A percentile compares a stretch with the other conserved stretches of the same genome.
These are phyloP conservation scores for Champsocephalus esox DNA, from an alignment of 2,797 vertebrate species.

Conservation along the genomic window DNA sequence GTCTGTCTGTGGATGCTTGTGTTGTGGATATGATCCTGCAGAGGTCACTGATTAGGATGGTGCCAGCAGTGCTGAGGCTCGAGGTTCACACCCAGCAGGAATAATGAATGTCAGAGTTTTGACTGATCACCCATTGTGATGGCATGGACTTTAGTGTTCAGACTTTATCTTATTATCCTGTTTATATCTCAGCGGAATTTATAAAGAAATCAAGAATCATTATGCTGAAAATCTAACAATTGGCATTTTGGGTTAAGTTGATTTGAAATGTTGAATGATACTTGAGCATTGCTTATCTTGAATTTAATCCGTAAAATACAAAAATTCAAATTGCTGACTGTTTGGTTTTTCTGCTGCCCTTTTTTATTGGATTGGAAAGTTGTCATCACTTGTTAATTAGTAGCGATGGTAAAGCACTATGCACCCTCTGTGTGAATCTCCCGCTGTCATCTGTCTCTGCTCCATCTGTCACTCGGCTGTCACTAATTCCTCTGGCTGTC, in stretches of 20 bases:
- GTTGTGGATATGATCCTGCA: slow-evolving; percentile 19
- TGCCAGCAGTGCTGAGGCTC: slow-evolving; percentile 9
- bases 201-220: not conserved
- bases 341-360: not conserved
- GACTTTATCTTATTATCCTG: not conserved
- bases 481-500: slow-evolving; percentile 30
- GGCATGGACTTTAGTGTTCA: not conserved
- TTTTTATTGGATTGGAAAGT: not conserved
- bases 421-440: slow-evolving; percentile 9
- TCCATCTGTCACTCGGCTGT: slow-evolving; percentile 54
- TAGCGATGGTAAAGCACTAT: not conserved
- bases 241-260: not conserved
- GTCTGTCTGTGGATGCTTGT: slow-evolving; percentile 3
- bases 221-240: not conserved
- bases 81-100: not conserved
- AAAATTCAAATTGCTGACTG: not conserved
- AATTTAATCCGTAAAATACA: not conserved
- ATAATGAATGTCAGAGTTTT: slow-evolving; percentile 5
- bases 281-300: not conserved
- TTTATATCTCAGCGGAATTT: slow-evolving; percentile 2
- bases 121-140: not conserved
- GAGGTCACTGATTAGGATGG: slow-evolving; percentile 38
- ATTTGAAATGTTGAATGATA: not conserved
- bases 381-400: not conserved
- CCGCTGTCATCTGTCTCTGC: slow-evolving; percentile 38